Conservation (phyloP, 2,113 vertebrate genomes). For the Laticauda laticaudata region DNA sequence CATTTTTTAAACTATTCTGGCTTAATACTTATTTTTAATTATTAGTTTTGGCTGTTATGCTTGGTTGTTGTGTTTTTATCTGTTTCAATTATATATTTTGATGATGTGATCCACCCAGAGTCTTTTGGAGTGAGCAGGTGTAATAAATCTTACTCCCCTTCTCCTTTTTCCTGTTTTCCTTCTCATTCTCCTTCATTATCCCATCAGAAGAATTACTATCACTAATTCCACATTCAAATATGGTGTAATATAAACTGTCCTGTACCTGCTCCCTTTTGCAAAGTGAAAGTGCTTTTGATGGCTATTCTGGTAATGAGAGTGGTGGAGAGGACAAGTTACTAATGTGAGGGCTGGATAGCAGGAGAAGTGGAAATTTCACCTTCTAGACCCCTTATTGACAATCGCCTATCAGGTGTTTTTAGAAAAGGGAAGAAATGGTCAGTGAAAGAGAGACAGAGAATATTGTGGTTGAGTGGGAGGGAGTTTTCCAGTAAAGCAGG, state of each 20-base stretch:
- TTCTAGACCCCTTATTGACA: not conserved
- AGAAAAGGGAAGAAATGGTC: not conserved
- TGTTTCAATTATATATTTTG: not conserved
- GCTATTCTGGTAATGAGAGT: not conserved
- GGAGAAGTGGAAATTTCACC: not conserved
- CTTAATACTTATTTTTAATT: not conserved
- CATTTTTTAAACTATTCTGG: not conserved
- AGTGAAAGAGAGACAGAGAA: not conserved
- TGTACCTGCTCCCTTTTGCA: not conserved
- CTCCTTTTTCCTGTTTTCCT: not conserved
- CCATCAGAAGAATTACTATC: not conserved
- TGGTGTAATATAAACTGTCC: not conserved
- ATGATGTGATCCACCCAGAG: not conserved
- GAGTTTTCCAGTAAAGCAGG: not conserved
- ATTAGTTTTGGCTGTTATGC: not conserved
- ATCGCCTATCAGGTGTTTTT: not conserved
- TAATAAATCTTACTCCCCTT: not conserved
- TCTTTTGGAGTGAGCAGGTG: not conserved
- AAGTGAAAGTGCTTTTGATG: not conserved
- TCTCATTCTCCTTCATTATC: not conserved
- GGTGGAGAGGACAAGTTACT: not conserved
- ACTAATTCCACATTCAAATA: not conserved
- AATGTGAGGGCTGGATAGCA: not conserved
- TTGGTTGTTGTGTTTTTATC: not conserved
- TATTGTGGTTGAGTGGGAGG: not conserved